These are phyloP conservation scores for Pterostichus niger DNA, from an alignment of 2,888 invertebrate species.

Conservation along the genomic window DNA sequence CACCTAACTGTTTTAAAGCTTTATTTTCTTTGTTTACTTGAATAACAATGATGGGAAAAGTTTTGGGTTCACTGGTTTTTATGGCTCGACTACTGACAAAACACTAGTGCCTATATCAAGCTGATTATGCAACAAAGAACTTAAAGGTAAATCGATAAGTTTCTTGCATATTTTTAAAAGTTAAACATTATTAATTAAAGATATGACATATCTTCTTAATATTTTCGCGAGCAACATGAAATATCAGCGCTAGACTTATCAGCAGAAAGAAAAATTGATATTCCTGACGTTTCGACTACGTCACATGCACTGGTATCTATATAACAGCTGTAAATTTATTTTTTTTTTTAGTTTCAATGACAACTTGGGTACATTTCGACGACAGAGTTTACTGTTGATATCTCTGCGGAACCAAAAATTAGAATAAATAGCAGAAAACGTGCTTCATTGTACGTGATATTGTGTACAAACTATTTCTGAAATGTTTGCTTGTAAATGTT, in stretches of 20 bases:
- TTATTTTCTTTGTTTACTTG: slow-evolving; percentile 7
- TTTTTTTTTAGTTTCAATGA: slow-evolving; percentile 67
- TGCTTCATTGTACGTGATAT: slow-evolving; percentile 49
- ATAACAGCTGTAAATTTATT: slow-evolving; percentile 69
- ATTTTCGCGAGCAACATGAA: slow-evolving; percentile 1
- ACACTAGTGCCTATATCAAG: slow-evolving; percentile 57
- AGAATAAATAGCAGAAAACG: slow-evolving; percentile 62
- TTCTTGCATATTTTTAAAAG: neutral
- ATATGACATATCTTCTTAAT: neutral
- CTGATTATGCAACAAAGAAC: slow-evolving; percentile 67
- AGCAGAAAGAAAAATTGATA: slow-evolving; percentile 32
- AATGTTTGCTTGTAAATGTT: slow-evolving; percentile 87
- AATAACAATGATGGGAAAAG: slow-evolving; percentile 35
- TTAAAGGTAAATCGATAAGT: slow-evolving; percentile 59
- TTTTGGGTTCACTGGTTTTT: slow-evolving; percentile 54
- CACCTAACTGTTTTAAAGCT: neutral
- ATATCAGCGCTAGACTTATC: slow-evolving; percentile 16
- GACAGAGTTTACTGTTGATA: slow-evolving; percentile 67
- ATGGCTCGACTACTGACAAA: slow-evolving; percentile 8
- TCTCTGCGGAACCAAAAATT: slow-evolving; percentile 66
- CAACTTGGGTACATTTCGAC: slow-evolving; percentile 66
- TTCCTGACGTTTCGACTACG: slow-evolving; percentile 59
- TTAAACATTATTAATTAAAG: slow-evolving; percentile 6
- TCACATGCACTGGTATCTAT: slow-evolving; percentile 67
- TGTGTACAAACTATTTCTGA: slow-evolving; percentile 69